Evolutionary conservation across 2,888 invertebrate species (phyloP), one percentile per base, ranked within the genome.

Genomic region (Trichacis sp.): DNA sequence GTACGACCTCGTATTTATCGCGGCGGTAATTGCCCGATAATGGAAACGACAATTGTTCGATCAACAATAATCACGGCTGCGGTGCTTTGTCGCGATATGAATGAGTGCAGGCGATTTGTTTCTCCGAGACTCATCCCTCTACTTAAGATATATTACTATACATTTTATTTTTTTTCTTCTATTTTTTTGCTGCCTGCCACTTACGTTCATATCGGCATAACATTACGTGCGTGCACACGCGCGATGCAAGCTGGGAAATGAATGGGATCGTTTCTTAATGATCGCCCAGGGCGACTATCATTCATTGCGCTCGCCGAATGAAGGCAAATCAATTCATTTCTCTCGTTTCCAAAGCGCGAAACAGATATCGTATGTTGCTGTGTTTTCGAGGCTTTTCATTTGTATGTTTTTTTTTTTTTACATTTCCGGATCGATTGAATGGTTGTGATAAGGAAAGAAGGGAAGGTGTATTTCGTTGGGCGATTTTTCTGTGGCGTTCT

Each of bases 241-340:
- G 61, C 56, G 53, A n/a, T n/a, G n/a, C n/a, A n/a, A n/a, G n/a
- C 55, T 55, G 58, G n/a, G 54, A 63, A 67, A 63, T 56, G 67
- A 62, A 67, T 63, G 67, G 63, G 59, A 67, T 67, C 67, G 67
- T 63, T 67, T 60, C 63, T 67, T 67, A 67, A 67, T 67, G 63
- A 67, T 59, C 67, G 67, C 67, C 47, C 46, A n/a, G 46, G 59
- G 67, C 55, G 59, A 46, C 66, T 62, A 66, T 66, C 66, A 52
- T 66, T 66, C 67, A 63, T 67, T 67, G 59, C 59, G 62, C 52
- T 54, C 55, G 66, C 58, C 61, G 61, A 61, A 66, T 61, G 61
- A n/a, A n/a, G n/a, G n/a, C n/a, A n/a, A n/a, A n/a, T n/a, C n/a
- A 61, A 66, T 66, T 66, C 61, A 66, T 66, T 55, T 51, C 61